These are phyloP conservation scores for Leucophenga varia DNA, from an alignment of 1,140 invertebrate species.

Conservation along the genomic window DNA sequence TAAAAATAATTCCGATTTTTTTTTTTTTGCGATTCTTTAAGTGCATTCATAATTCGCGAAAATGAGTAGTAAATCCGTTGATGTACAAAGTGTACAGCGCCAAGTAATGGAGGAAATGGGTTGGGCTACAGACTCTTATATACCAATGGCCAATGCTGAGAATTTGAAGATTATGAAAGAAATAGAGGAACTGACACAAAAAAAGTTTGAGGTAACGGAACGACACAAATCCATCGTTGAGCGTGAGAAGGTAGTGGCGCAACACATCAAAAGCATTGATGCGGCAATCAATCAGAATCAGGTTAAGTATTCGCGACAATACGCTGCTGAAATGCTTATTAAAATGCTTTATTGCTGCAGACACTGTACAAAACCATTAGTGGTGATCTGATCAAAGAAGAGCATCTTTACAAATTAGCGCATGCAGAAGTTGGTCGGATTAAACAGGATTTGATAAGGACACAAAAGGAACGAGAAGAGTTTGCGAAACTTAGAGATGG, in stretches of 20 bases:
- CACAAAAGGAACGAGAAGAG: conserved; percentile 51
- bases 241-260: conserved; percentile 23
- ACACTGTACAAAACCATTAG: conserved; percentile 58
- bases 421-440: too few species aligned
- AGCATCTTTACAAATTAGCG: conserved; percentile 56
- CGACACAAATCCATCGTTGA: conserved; percentile 8
- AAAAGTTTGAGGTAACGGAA: conserved; percentile 8
- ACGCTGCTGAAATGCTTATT: too few species aligned
- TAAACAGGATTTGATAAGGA: too few species aligned
- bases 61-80: too few species aligned
- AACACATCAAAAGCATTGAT: conserved; percentile 52
- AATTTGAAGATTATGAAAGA: conserved; percentile 61
- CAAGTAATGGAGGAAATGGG: conserved; percentile 57
- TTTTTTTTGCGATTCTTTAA: too few species aligned
- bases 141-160: conserved; percentile 67
- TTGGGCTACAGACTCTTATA: conserved; percentile 63
- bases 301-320: conserved; percentile 19
- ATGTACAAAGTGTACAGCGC: too few species aligned
- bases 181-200: conserved; percentile 9
- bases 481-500: conserved; percentile 54
- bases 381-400: conserved; percentile 59
- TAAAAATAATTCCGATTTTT: too few species aligned
- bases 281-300: conserved; percentile 54
- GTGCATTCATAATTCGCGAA: too few species aligned
- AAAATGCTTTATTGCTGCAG: conserved; percentile 23